A percentile compares a stretch with the other conserved stretches of the same genome.
These are phyloP conservation scores for Hyla sarda DNA, from an alignment of 2,113 vertebrate species.

Conservation along the genomic window DNA sequence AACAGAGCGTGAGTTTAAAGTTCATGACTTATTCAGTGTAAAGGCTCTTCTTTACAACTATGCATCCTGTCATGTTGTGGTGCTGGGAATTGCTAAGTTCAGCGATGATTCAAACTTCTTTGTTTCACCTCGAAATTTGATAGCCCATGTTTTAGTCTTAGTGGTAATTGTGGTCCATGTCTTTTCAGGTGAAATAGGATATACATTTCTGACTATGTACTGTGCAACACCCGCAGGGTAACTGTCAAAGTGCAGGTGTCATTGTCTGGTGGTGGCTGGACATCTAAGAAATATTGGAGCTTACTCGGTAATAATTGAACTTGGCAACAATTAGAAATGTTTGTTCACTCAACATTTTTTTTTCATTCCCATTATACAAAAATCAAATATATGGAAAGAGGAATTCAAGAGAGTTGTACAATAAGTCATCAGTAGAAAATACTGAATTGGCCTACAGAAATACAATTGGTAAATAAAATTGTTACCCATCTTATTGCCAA, in stretches of 20 bases:
- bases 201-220: slow-evolving; percentile 59
- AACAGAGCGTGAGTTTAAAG: slow-evolving; percentile 43
- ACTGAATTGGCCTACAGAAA: no score
- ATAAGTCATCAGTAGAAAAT: no score
- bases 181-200: slow-evolving; percentile 58
- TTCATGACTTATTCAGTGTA: slow-evolving; percentile 47
- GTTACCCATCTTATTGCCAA: no score
- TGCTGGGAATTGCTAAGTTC: slow-evolving; percentile 53
- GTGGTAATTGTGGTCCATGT: slow-evolving; percentile 55
- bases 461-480: no score
- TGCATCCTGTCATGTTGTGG: slow-evolving; percentile 45
- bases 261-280: slow-evolving; percentile 8
- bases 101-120: slow-evolving; percentile 59
- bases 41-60: slow-evolving; percentile 47
- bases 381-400: no score
- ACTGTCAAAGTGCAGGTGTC: slow-evolving; percentile 46
- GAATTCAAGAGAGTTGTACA: no score
- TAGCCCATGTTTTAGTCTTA: slow-evolving; percentile 57
- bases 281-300: slow-evolving; percentile 4
- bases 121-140: slow-evolving; percentile 59
- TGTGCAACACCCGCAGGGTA: slow-evolving; percentile 38
- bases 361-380: no score
- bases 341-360: no score
- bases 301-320: not conserved
- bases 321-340: no score